Base-by-base conservation (phyloP, 2,888 invertebrate genomes). In the Chymomyza caudatula region DNA sequence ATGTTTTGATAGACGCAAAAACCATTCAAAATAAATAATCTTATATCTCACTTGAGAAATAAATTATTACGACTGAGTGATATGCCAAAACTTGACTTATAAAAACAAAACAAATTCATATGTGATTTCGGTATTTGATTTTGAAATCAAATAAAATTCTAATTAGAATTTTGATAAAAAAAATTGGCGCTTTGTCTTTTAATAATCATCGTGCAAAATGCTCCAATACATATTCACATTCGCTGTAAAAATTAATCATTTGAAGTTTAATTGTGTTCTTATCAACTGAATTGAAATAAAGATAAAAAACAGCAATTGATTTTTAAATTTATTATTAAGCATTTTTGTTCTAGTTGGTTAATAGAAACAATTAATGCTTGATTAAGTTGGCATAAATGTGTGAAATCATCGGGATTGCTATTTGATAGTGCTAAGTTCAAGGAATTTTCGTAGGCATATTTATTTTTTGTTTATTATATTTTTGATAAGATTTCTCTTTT, bases 291-390 rank as follows among this genome's bases (percentile, higher is more conserved):
- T 11, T 55, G 13, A 55, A 37, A 19, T 19, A 6, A 55, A 29
- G 42, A 37, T 6, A 29, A 37, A 55, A 49, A 29, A 29, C 60
- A 29, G 15, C 20, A 17, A 60, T 37, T 42, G 17, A 25, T 25
- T 55, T 37, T 42, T 37, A 11, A 37, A 37, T 42, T 37, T 15
- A 17, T 55, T 55, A 29, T 55, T 2, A 29, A 29, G 2, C 15
- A 3, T 17, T 49, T 49, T 49, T 17, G 11, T 49, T 4, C n/a
- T 11, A 3, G 11, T 47, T 19, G n/a, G 17, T 25, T 15, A 42
- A 37, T 51, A n/a, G 17, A 37, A 8, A 42, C 52, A 60, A 60
- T 60, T 60, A 60, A 60, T 47, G n/a, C 29, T 59, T 51, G 37
- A 59, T 37, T 59, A 51, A 51, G 29, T 20, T 19, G 6, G 19